These are phyloP conservation scores for Siniperca chuatsi DNA, from an alignment of 2,113 vertebrate genomes.

Conservation along the genomic window DNA sequence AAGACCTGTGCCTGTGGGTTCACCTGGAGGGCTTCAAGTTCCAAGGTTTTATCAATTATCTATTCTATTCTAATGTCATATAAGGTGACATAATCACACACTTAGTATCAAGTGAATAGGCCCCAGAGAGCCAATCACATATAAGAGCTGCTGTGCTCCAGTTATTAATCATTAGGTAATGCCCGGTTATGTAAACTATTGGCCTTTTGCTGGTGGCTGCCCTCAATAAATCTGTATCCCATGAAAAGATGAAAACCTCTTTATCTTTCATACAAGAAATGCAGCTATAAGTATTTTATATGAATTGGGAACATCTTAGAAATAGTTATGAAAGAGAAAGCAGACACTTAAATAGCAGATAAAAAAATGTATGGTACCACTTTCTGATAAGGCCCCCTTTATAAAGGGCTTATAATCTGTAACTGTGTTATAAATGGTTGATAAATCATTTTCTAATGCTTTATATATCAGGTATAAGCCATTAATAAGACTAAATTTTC, in stretches of 20 bases:
- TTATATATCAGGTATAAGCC: background rate
- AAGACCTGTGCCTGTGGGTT: constrained; percentile 90
- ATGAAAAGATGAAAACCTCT: background rate
- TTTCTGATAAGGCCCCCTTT: no score
- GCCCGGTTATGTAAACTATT: constrained; percentile 42
- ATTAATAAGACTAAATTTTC: background rate
- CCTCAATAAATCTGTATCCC: background rate
- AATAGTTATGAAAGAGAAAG: background rate
- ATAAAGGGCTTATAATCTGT: background rate
- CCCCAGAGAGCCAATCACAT: constrained; percentile 16
- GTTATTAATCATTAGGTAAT: constrained; percentile 49
- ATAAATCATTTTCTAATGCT: background rate
- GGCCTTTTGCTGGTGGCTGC: constrained; percentile 18
- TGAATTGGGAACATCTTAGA: background rate
- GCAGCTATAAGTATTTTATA: background rate
- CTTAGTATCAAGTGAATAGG: background rate
- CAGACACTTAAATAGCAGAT: background rate
- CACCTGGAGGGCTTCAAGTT: constrained; percentile 86
- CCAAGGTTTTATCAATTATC: constrained; percentile 84
- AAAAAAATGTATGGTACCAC: background rate
- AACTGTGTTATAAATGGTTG: background rate
- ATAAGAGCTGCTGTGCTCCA: constrained; percentile 10
- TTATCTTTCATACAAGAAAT: background rate
- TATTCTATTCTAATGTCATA: background rate
- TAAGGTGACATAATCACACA: background rate